Evolutionary conservation across 1,140 invertebrate species (phyloP).

Genomic region (Anastatus disparis): DNA sequence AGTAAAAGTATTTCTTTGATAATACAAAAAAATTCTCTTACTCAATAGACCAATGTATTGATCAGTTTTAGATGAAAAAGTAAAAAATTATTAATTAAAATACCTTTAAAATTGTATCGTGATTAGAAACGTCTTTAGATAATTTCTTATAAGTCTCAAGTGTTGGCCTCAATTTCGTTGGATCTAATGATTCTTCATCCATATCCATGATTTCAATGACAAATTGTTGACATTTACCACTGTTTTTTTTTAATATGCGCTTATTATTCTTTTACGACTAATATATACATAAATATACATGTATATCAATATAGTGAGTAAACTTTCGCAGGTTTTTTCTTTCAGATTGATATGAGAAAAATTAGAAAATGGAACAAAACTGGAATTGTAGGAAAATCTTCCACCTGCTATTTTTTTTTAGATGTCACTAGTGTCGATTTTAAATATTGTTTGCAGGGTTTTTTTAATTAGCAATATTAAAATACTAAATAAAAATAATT

Average conservation of each 20-base stretch:
- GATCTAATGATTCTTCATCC: slow-evolving; percentile 59
- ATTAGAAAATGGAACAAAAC: too few species aligned
- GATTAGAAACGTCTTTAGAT: slow-evolving; percentile 60
- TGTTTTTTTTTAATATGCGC: not conserved
- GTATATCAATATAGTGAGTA: not conserved
- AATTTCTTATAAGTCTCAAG: slow-evolving; percentile 63
- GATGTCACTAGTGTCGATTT: too few species aligned
- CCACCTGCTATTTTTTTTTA: not conserved
- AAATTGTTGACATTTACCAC: slow-evolving; percentile 44
- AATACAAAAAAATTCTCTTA: too few species aligned
- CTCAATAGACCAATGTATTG: too few species aligned
- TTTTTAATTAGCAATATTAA: too few species aligned
- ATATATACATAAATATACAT: not conserved
- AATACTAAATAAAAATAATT: too few species aligned
- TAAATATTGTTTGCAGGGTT: too few species aligned
- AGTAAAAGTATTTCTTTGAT: too few species aligned
- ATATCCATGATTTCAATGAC: slow-evolving; percentile 49
- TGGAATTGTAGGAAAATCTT: too few species aligned
- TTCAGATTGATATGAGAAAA: too few species aligned
- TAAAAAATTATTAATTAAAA: slow-evolving; percentile 26
- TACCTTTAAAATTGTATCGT: slow-evolving; percentile 66
- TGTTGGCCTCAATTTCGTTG: slow-evolving; percentile 57
- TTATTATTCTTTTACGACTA: not conserved
- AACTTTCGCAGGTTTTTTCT: too few species aligned
- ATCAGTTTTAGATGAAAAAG: too few species aligned